A percentile compares a stretch with the other conserved stretches of the same genome.
These are phyloP conservation scores for Pteronura brasiliensis DNA, from an alignment of 2,113 vertebrate genomes.

Conservation along the genomic window DNA sequence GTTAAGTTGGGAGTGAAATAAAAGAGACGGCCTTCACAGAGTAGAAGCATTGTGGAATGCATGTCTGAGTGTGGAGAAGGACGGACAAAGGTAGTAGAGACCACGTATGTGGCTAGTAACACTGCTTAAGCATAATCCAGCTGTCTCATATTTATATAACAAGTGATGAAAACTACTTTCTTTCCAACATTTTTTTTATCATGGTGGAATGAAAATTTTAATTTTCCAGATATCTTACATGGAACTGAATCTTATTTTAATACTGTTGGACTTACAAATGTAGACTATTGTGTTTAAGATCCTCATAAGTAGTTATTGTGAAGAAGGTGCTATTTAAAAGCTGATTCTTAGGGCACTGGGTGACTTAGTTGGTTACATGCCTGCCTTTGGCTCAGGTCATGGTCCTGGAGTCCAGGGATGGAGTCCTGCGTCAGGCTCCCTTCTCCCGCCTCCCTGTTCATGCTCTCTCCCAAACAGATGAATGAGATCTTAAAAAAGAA, in stretches of 20 bases:
- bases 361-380: not conserved
- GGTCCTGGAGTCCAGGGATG: not conserved
- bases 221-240: not conserved
- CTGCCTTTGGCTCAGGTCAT: not conserved
- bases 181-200: not conserved
- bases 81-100: not conserved
- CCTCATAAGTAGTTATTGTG: not conserved
- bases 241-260: not conserved
- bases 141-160: not conserved
- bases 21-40: not conserved
- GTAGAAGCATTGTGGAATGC: not conserved
- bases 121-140: not conserved
- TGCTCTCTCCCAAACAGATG: not conserved
- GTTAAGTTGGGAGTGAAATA: not conserved
- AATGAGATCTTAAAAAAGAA: not conserved
- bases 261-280: not conserved
- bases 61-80: not conserved
- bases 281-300: not conserved
- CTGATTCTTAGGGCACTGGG: not conserved
- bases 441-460: not conserved
- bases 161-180: not conserved
- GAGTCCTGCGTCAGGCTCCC: not conserved
- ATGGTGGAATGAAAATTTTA: not conserved
- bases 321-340: not conserved
- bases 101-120: accelerated